Percentiles rank a stretch among this genome's conserved stretches.
phyloP scores from a whole-genome alignment of 2,888 invertebrate species.

The Cataglyphis altisquamis region DNA sequence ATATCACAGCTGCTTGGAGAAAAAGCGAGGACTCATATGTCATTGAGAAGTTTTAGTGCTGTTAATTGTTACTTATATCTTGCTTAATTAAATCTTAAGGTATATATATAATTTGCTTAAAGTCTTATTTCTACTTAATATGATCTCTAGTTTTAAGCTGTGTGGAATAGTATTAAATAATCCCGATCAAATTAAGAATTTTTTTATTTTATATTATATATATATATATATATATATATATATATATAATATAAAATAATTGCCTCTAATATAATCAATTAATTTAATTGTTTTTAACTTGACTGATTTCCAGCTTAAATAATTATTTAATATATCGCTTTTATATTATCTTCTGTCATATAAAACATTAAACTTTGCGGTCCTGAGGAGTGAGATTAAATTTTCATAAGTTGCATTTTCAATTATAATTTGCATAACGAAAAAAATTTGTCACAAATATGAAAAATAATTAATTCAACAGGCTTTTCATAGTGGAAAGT shows the following conservation, averaged over 20 bases:
- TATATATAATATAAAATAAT: too few species aligned
- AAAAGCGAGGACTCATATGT: conserved; percentile 31
- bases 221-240: too few species aligned
- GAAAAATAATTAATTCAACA: background rate
- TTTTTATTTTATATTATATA: background rate
- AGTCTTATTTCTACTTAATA: conserved; percentile 3
- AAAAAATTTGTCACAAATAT: background rate
- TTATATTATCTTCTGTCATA: background rate
- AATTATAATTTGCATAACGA: background rate
- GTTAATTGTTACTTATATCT: background rate
- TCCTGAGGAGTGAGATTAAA: conserved; percentile 7
- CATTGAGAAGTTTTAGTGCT: conserved; percentile 46
- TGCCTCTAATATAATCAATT: background rate
- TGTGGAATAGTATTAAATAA: background rate
- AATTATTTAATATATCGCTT: background rate
- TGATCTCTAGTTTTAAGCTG: background rate
- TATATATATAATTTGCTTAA: background rate
- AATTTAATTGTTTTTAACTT: conserved; percentile 14
- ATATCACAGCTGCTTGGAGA: conserved; percentile 68
- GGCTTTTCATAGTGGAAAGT: background rate
- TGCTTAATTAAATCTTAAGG: conserved; percentile 21
- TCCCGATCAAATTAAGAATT: background rate
- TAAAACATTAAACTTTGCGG: background rate
- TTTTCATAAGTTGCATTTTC: background rate
- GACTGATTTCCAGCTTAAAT: background rate